Evolutionary conservation across 1,140 invertebrate species (phyloP).

Genomic region (Drosophila athabasca): DNA sequence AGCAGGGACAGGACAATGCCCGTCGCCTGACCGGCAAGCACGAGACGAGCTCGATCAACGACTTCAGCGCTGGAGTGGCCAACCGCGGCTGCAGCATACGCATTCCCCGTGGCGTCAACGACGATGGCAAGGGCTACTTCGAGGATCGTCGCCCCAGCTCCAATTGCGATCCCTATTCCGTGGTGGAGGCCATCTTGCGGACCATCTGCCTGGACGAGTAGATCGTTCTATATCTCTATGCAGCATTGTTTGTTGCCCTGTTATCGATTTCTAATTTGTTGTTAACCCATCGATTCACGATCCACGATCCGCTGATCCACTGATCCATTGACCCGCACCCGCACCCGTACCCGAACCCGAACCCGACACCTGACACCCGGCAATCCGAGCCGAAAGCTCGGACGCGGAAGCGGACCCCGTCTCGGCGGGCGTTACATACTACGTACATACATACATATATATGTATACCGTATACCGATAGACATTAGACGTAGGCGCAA

Average conservation of each 20-base stretch:
- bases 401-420: constrained; percentile 10
- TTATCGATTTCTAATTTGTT: constrained; percentile 43
- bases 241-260: constrained; percentile 13
- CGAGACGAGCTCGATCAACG: constrained; percentile 90
- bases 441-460: neutral
- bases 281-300: constrained; percentile 37
- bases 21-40: constrained; percentile 90
- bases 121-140: constrained; percentile 93
- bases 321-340: constrained; percentile 22
- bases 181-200: constrained; percentile 87
- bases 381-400: constrained; percentile 21
- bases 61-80: constrained; percentile 91
- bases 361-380: constrained; percentile 9
- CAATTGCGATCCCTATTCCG: constrained; percentile 93
- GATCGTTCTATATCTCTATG: neutral
- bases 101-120: constrained; percentile 90
- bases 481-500: constrained; percentile 45
- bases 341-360: constrained; percentile 2
- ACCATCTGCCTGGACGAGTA: constrained; percentile 88
- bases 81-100: constrained; percentile 90
- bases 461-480: constrained; percentile 34
- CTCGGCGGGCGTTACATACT: too few relatives aligned
- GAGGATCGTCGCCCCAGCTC: constrained; percentile 95
- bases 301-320: constrained; percentile 28
- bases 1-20: constrained; percentile 90